These are phyloP conservation scores for Rhagium mordax DNA, from an alignment of 2,888 invertebrate species.

Conservation along the genomic window DNA sequence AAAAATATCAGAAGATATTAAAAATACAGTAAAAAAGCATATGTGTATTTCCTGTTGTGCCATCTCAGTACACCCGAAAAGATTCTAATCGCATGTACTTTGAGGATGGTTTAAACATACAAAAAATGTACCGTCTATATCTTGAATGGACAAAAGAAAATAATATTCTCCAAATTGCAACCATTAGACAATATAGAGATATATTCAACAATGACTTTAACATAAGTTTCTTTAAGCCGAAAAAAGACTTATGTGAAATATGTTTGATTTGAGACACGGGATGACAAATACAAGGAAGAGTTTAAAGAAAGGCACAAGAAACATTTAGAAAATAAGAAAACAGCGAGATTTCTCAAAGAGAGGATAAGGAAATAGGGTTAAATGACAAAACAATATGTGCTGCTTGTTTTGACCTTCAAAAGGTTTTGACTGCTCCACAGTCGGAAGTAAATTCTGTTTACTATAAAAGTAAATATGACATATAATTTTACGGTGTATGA, in stretches of 20 bases:
- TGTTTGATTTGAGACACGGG: neutral
- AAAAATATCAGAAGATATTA: neutral
- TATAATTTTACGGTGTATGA: conserved; percentile 1
- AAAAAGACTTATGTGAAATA: neutral
- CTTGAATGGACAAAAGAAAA: neutral
- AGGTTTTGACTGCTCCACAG: neutral
- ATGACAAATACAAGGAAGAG: too few species aligned
- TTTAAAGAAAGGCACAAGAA: neutral
- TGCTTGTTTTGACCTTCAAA: conserved; percentile 16
- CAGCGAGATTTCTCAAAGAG: neutral
- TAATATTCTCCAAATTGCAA: neutral
- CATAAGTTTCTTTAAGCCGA: neutral
- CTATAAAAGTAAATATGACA: conserved; percentile 2
- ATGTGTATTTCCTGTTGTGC: neutral
- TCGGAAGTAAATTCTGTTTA: neutral
- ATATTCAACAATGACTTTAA: neutral
- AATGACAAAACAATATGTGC: conserved; percentile 5
- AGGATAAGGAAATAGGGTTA: neutral
- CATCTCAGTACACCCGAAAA: neutral
- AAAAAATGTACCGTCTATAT: neutral
- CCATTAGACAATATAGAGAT: neutral
- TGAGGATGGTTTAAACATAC: neutral
- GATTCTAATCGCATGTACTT: neutral
- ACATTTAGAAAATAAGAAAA: neutral
- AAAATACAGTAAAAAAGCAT: neutral